These are phyloP conservation scores for Dasyornis broadbenti DNA, from an alignment of 2,113 vertebrate genomes.

Conservation along the genomic window DNA sequence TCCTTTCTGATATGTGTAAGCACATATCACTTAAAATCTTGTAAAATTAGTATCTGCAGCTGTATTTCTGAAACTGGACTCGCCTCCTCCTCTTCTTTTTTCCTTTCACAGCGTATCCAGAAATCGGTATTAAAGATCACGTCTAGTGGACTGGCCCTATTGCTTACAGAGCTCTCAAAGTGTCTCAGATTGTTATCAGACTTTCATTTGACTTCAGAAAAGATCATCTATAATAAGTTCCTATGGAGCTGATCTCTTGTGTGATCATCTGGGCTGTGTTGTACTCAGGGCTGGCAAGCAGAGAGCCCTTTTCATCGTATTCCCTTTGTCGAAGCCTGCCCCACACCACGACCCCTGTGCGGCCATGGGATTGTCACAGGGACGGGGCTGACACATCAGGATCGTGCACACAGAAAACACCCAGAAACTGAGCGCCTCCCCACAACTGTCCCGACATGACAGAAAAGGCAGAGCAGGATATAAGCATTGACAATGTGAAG, in stretches of 20 bases:
- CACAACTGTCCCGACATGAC: rapidly evolving
- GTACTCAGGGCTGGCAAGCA: background rate
- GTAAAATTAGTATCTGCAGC: constrained; percentile 9
- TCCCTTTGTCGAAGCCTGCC: background rate
- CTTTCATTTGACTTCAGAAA: background rate
- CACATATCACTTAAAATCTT: background rate
- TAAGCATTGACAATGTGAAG: background rate
- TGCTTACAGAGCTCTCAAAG: background rate
- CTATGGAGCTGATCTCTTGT: rapidly evolving
- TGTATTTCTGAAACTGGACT: background rate
- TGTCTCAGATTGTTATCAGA: background rate
- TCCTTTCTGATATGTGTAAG: background rate
- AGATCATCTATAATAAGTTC: background rate
- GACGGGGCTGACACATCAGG: background rate
- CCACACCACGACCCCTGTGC: rapidly evolving
- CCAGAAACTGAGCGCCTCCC: background rate
- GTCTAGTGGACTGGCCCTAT: background rate
- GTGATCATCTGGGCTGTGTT: background rate
- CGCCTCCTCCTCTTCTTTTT: background rate
- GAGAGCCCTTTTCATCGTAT: background rate
- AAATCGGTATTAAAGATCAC: constrained; percentile 34
- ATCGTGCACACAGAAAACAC: background rate
- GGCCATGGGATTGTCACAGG: background rate
- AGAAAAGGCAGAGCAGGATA: background rate
- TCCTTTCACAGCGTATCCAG: background rate